Conservation (phyloP, 2,888 invertebrate species). For the Nudaria mundana region DNA sequence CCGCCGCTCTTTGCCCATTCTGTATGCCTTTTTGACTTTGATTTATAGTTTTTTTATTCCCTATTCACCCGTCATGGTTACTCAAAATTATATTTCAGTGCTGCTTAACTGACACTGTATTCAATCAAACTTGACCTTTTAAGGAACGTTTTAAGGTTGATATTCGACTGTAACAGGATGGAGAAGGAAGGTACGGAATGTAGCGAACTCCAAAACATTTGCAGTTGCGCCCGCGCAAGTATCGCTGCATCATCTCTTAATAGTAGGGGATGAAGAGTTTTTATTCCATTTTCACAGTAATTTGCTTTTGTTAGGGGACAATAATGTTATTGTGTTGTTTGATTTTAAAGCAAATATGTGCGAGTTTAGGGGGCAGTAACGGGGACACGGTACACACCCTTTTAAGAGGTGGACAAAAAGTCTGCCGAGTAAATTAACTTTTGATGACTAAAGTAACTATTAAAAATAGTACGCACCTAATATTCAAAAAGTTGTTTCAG, state of each 20-base stretch:
- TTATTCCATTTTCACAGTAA: constrained; percentile 79
- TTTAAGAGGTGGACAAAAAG: constrained; percentile 39
- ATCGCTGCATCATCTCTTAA: constrained; percentile 79
- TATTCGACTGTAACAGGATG: constrained; percentile 26
- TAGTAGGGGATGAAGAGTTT: constrained; percentile 77
- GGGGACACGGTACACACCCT: constrained; percentile 67
- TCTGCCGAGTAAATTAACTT: constrained; percentile 25
- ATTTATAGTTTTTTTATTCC: constrained; percentile 80
- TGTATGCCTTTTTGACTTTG: constrained; percentile 82
- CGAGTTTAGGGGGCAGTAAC: constrained; percentile 57
- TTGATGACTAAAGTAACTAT: constrained; percentile 21
- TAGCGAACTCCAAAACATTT: constrained; percentile 49
- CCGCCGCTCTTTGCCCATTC: constrained; percentile 70
- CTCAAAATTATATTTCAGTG: constrained; percentile 63
- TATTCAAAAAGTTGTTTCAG: too few species aligned
- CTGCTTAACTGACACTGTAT: constrained; percentile 23
- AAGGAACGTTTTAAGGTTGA: constrained; percentile 22
- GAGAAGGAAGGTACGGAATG: constrained; percentile 45
- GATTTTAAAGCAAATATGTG: constrained; percentile 75
- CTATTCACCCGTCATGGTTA: constrained; percentile 77
- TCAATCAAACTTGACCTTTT: constrained; percentile 32
- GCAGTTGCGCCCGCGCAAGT: constrained; percentile 69
- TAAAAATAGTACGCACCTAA: too few species aligned
- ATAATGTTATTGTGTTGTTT: constrained; percentile 68
- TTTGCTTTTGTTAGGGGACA: constrained; percentile 72